Evolutionary conservation across 2,113 vertebrate species (phyloP).

Genomic region (Otus sunia): DNA sequence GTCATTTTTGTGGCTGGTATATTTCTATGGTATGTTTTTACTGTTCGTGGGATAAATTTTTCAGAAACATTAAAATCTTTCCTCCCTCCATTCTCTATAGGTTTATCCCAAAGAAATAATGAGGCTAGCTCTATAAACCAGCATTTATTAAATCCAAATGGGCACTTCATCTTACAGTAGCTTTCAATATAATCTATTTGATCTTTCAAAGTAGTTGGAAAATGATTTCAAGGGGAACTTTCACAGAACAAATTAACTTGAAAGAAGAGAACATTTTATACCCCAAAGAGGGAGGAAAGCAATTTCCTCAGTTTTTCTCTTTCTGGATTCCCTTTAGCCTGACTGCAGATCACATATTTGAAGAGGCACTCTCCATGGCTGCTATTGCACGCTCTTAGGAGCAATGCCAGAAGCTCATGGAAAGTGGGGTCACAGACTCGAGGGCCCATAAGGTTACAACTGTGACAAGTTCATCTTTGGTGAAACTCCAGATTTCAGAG

Average conservation of each 20-base stretch:
- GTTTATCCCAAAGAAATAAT: constrained; percentile 31
- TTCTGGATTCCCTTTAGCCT: constrained; percentile 5
- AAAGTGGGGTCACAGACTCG: background rate
- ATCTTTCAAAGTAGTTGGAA: constrained; percentile 34
- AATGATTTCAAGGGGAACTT: constrained; percentile 44
- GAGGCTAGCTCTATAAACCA: constrained; percentile 8
- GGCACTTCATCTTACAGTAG: constrained; percentile 25
- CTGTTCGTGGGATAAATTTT: background rate
- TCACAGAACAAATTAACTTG: constrained; percentile 48
- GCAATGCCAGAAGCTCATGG: background rate
- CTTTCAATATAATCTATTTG: constrained; percentile 55
- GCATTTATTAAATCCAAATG: constrained; percentile 46
- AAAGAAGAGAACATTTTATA: constrained; percentile 48
- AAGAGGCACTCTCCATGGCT: background rate
- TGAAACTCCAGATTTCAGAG: background rate
- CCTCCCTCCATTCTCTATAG: constrained; percentile 26
- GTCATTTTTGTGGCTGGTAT: constrained; percentile 3
- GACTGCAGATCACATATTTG: background rate
- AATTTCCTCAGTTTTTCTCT: constrained; percentile 36
- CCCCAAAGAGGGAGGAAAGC: constrained; percentile 47
- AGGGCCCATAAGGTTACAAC: background rate
- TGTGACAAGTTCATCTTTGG: background rate
- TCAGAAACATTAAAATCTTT: constrained; percentile 36
- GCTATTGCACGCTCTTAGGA: background rate
- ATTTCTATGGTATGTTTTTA: constrained; percentile 29